Base-by-base conservation (phyloP, 1,140 invertebrate species). In the Scaptomyza pallida region DNA sequence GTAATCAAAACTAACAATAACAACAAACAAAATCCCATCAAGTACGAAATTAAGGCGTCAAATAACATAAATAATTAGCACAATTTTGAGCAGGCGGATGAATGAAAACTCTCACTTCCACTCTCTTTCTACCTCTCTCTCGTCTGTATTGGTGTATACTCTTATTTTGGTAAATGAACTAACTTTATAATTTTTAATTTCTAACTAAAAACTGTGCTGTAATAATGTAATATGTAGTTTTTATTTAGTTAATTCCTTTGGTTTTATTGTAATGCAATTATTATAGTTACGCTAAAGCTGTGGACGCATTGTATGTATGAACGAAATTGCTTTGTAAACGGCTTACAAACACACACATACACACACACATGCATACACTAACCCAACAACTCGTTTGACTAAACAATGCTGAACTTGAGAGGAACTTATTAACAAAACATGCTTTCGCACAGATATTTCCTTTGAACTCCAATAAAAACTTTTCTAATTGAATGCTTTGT, bases 321-420 rank as follows among this genome's bases (percentile, higher is more conserved):
- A 13, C 57, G 12, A 48, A 9, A 3, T 26, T 26, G 57, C 51
- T 56, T 62, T 55, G 52, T 71, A 80, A 55, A 61, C 30, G 26
- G 67, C 67, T 70, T 68, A 13, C 16, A 26, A 26, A 26, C 17
- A 64, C 40, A 41, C 16, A 47, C 26, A 37, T 4, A n/a, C 33
- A n/a, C 17, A 64, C 40, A 43, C 16, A 41, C 26, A 37, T 3
- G 5, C 33, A 5, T 12, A n/a, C 33, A 37, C 23, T 5, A 40
- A 23, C 6, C 21, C 33, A 54, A 70, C 62, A 75, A 67, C 71
- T 78, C 64, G 54, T 80, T 80, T 85, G 80, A 86, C 80, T 86
- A 85, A 85, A 76, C 81, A 85, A 67, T 65, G 64, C 63, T 50
- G 8, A 64, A 10, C 33, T n/a, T 3, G 33, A 12, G 35, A 23